Percentiles rank a stretch among this genome's conserved stretches.
These are phyloP conservation scores for Lepus oiostolus DNA, from an alignment of 2,797 vertebrate genomes.

Conservation along the genomic window DNA sequence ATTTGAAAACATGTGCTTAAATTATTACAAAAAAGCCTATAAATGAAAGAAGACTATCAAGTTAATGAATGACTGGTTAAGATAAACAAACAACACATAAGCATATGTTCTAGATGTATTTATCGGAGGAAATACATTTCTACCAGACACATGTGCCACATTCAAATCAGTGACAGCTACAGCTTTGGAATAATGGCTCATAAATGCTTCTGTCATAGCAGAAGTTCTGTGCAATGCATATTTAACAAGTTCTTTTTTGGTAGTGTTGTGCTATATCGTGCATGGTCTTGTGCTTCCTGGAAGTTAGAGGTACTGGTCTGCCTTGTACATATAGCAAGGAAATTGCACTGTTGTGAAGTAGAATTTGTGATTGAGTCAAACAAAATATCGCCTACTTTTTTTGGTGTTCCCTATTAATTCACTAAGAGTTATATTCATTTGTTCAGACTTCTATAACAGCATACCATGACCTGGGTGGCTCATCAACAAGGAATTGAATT, in stretches of 20 bases:
- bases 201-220: not conserved
- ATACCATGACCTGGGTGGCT: not conserved
- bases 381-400: not conserved
- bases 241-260: not conserved
- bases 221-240: not conserved
- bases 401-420: not conserved
- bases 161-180: not conserved
- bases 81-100: not conserved
- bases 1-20: constrained; percentile 14
- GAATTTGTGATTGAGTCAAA: constrained; percentile 10
- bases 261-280: not conserved
- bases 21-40: not conserved
- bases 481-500: not conserved
- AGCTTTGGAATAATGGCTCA: not conserved
- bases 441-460: not conserved
- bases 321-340: not conserved
- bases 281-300: not conserved
- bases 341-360: not conserved
- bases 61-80: not conserved
- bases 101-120: not conserved
- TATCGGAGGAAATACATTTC: not conserved
- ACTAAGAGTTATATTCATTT: not conserved
- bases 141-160: not conserved
- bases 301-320: not conserved
- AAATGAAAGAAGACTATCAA: not conserved